Conservation (phyloP, 2,888 invertebrate species). For the Xylota sylvarum region DNA sequence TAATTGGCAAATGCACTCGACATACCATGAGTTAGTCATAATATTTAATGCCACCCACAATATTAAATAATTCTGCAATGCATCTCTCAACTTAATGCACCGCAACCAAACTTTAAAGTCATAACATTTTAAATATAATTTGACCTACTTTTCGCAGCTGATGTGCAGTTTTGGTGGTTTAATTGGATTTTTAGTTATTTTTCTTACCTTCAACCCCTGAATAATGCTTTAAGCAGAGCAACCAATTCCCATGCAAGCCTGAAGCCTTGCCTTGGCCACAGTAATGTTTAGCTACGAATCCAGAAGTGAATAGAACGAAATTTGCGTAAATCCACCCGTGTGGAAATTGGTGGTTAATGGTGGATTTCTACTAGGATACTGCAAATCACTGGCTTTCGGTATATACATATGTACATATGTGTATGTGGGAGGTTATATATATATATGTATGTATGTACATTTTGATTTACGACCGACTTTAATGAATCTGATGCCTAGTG, state of each 20-base stretch:
- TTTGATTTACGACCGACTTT: constrained; percentile 60
- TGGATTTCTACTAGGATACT: constrained; percentile 22
- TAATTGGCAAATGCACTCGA: no score
- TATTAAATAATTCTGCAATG: no score
- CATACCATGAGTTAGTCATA: no score
- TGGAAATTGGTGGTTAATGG: constrained; percentile 1
- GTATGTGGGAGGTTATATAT: background rate
- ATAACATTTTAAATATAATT: background rate
- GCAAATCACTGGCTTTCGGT: background rate
- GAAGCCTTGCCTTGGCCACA: constrained; percentile 6
- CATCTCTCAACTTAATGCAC: no score
- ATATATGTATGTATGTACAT: background rate
- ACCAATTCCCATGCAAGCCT: constrained; percentile 1
- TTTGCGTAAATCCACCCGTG: constrained; percentile 32
- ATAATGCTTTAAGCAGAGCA: background rate
- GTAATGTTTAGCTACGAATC: background rate
- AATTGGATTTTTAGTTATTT: background rate
- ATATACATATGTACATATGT: background rate
- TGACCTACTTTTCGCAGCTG: background rate
- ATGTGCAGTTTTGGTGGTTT: background rate
- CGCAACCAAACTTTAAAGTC: background rate
- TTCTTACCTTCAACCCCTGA: background rate
- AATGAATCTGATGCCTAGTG: constrained; percentile 45
- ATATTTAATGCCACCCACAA: no score
- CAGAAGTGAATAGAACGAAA: constrained; percentile 12